Evolutionary conservation across 2,113 vertebrate genomes (phyloP), one percentile per base, ranked within the genome.

Genomic region (Cololabis saira): DNA sequence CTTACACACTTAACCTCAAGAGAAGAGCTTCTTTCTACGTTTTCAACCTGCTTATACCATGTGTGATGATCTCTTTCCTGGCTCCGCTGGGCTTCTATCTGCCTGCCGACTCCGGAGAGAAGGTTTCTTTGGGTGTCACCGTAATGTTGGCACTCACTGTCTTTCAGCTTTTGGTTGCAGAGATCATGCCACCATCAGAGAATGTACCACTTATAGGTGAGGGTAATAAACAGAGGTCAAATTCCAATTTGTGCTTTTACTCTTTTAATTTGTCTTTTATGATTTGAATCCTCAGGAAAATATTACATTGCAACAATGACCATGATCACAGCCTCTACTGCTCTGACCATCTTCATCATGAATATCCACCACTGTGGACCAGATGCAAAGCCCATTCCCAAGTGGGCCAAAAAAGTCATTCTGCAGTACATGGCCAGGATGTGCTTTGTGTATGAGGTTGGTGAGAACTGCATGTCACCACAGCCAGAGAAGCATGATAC

Each of bases 221-320:
- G 93, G 2, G 1, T 7, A 13, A 21, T 52, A n/a, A 44, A 49
- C 12, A 30, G 1, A 12, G n/a, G 12, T 45, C 3, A 61, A 47
- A 58, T 56, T 19, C 21, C 9, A 54, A 21, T 1, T 47, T n/a
- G 4, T 47, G 8, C 3, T 1, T 30, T 0, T 49, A 8, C 22
- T 16, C 15, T n/a, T n/a, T n/a, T 68, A 33, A 78, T 40, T 52
- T 57, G 4, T 11, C 24, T 47, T 45, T 1, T 59, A 2, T 74
- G 15, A 1, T 73, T 47, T 49, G 15, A 0, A 24, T 73, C 63
- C 56, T 0, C 87, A 98, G 96, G 96, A 43, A 97, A 96, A 59
- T 97, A 97, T 81, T 98, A 96, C 88, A 96, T 98, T 7, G 95
- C 95, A 66, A 97, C 95, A 3, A 98, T 98, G 96, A 95, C 96